phyloP scores from a whole-genome alignment of 2,113 vertebrate species.

The Anarhynchus alexandrinus region DNA sequence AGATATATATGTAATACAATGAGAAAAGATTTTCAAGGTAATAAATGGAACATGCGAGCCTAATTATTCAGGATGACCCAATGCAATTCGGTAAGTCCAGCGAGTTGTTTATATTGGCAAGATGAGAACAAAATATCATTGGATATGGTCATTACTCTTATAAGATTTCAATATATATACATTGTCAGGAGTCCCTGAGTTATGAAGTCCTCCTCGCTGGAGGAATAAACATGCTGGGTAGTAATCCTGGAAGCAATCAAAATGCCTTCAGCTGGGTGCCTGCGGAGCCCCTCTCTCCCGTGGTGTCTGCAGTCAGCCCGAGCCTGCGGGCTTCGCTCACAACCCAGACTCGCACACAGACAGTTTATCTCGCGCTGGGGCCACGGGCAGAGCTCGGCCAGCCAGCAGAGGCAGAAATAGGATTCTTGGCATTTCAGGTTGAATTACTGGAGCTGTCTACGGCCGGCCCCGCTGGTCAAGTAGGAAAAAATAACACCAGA shows the following conservation, averaged over 20 bases:
- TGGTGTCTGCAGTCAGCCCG: not conserved
- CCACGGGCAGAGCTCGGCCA: not conserved
- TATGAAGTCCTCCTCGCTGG: conserved; percentile 51
- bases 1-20: not conserved
- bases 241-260: conserved; percentile 65
- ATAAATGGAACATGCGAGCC: conserved; percentile 58
- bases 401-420: not conserved
- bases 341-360: not conserved
- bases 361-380: not conserved
- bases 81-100: conserved; percentile 9
- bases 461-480: not conserved
- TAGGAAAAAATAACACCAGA: not conserved
- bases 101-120: conserved; percentile 63
- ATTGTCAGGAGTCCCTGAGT: conserved; percentile 66
- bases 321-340: not conserved
- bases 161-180: conserved; percentile 62
- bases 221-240: conserved; percentile 63
- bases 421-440: not conserved
- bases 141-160: conserved; percentile 55
- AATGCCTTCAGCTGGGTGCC: conserved; percentile 16
- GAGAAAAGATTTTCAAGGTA: conserved; percentile 66
- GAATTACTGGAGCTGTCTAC: conserved; percentile 18
- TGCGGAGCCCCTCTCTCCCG: not conserved
- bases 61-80: conserved; percentile 63
- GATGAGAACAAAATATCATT: conserved; percentile 50